These are phyloP conservation scores for Diadumene lineata DNA, from an alignment of 92 coral and sea anemone genomes.

Conservation along the genomic window DNA sequence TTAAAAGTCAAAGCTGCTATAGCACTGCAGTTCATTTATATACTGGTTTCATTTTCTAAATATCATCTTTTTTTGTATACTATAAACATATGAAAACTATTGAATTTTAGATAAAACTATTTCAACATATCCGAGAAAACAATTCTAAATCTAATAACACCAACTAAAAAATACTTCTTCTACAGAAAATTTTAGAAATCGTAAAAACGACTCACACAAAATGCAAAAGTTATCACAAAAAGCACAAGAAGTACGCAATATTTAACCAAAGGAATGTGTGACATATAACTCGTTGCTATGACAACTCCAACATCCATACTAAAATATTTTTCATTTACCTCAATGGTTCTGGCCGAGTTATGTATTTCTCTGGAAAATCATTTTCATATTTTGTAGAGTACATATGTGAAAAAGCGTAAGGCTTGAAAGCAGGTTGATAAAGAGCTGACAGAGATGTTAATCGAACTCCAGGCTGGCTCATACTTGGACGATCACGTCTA, in stretches of 20 bases:
- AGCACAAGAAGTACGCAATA: not conserved
- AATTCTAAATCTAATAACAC: no score
- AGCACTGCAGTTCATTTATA: no score
- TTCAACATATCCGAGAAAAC: no score
- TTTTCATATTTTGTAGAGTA: conserved; percentile 81
- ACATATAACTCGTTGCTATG: conserved; percentile 28
- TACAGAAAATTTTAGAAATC: no score
- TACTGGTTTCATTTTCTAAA: no score
- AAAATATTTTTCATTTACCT: conserved; percentile 60
- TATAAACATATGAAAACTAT: no score
- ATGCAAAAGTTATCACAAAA: not conserved
- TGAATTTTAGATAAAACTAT: no score
- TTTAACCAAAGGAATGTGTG: not conserved
- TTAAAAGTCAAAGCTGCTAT: no score
- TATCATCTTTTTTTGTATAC: no score
- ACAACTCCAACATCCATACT: not conserved
- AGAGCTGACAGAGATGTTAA: conserved; percentile 85
- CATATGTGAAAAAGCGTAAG: conserved; percentile 95
- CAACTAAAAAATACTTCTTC: no score
- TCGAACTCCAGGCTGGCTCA: conserved; percentile 36
- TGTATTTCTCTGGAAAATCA: conserved; percentile 87
- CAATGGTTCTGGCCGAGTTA: conserved; percentile 76
- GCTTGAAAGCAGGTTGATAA: conserved; percentile 91
- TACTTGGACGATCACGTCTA: conserved; percentile 3
- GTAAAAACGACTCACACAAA: no score